phyloP scores from a whole-genome alignment of 2,797 vertebrate genomes.

The Spinus pinus region DNA sequence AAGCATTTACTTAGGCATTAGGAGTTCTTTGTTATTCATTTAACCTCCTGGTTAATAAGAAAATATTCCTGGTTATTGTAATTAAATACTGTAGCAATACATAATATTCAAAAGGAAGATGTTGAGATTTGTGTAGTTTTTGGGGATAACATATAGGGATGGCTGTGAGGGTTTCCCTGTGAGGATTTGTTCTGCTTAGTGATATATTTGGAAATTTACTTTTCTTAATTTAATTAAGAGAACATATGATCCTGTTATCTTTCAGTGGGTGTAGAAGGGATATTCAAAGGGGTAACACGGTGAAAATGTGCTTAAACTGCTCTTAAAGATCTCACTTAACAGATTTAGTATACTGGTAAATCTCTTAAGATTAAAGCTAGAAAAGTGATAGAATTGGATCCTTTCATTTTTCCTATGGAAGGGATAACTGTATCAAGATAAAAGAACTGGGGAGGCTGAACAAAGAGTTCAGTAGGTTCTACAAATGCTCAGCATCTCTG shows the following conservation, averaged over 20 bases:
- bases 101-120: neutral
- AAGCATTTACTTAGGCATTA: neutral
- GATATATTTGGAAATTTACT: neutral
- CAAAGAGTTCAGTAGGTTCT: neutral
- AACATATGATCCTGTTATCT: neutral
- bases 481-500: neutral
- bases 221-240: neutral
- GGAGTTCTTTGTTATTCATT: neutral
- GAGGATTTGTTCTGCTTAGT: neutral
- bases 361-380: neutral
- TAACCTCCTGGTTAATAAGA: neutral
- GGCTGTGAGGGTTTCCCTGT: fast-evolving
- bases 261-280: neutral
- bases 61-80: neutral
- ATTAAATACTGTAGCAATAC: neutral
- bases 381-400: neutral
- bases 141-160: neutral
- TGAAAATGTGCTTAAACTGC: neutral
- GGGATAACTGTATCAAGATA: neutral
- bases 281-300: neutral
- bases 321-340: neutral
- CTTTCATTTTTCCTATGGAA: neutral
- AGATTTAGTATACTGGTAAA: neutral
- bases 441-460: neutral
- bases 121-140: neutral